Base-by-base conservation (phyloP, 2,113 vertebrate species). In the Myotis lucifugus region DNA sequence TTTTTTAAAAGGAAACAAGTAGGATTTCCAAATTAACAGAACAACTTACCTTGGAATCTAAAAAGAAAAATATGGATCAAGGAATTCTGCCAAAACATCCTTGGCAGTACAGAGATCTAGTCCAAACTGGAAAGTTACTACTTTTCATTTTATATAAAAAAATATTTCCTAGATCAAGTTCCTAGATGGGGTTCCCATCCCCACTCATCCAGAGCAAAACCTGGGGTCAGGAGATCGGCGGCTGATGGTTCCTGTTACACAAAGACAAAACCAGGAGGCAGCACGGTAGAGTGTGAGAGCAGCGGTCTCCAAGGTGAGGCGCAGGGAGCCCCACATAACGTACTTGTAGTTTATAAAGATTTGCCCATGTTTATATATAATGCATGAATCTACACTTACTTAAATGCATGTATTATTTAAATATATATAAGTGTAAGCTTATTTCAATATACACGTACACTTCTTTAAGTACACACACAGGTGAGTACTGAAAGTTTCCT, bases 61-160 rank as follows among this genome's bases (percentile, higher is more conserved):
- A 78, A 56, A 61, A 61, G 9, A 61, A 27, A 61, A 61, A 61
- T 12, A 61, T 61, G 56, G 56, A 78, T 61, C 23, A n/a, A 34
- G 94, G 52, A 94, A 95, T 77, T 94, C 37, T 72, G 42, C 72
- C 52, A 74, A 72, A 85, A 64, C 40, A 91, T 15, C 27, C 25
- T 94, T 82, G 79, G 66, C 29, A 56, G 69, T 70, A 48, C n/a
- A 76, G 88, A 94, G 50, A 66, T 76, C 18, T 59, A 82, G 48
- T 83, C 67, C 34, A 54, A 84, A 67, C 15, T 85, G 85, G 83
- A 83, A 91, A 89, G 56, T 19, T 29, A 77, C 21, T 93, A 21
- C 6, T 61, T 66, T 86, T 83, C 67, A 72, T 66, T 32, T 34
- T 4, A 46, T 66, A 48, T 61, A 27, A 18, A 17, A 37, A 93